Evolutionary conservation across 2,888 invertebrate genomes (phyloP), one percentile per base, ranked within the genome.

Genomic region (Oligia fasciuncula): DNA sequence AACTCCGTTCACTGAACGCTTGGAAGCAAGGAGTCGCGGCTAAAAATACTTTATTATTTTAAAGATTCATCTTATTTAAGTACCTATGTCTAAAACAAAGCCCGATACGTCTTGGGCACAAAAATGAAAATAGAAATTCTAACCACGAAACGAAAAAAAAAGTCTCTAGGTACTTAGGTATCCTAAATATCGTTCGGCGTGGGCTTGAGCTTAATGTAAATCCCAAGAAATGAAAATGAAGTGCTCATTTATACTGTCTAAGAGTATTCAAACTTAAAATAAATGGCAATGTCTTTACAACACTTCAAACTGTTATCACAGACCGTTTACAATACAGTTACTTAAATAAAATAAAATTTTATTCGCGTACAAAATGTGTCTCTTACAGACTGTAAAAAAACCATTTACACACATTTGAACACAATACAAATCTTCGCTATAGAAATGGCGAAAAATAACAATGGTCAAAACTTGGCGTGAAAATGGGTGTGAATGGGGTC

Each of bases 401-500:
- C 35, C 66, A 54, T 74, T 77, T 70, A 73, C 69, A 82, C 68
- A 79, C 62, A 46, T 57, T 75, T 46, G 40, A 43, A 73, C 77
- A 49, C 62, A 77, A 76, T 70, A 83, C 63, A 82, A 80, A 80
- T 76, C 11, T 63, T 80, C 29, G 43, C 60, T 74, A 81, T 76
- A 81, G 67, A 74, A 66, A 67, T 72, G 49, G 49, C 43, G 57
- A 35, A 72, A 69, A 77, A 85, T 70, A 76, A 83, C 49, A 83
- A 74, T 67, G 51, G 69, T 67, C 17, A 46, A 71, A 29, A 74
- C 29, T 73, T 75, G 68, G 43, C n/a, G 77, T 74, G 71, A 79
- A 81, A 71, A 76, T 74, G 51, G 40, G 60, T 60, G 40, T 54
- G 40, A 57, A 71, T n/a, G 13, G 23, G 17, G 29, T 8, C 29